phyloP scores from a whole-genome alignment of 2,113 vertebrate species.

The Engraulis encrasicolus region DNA sequence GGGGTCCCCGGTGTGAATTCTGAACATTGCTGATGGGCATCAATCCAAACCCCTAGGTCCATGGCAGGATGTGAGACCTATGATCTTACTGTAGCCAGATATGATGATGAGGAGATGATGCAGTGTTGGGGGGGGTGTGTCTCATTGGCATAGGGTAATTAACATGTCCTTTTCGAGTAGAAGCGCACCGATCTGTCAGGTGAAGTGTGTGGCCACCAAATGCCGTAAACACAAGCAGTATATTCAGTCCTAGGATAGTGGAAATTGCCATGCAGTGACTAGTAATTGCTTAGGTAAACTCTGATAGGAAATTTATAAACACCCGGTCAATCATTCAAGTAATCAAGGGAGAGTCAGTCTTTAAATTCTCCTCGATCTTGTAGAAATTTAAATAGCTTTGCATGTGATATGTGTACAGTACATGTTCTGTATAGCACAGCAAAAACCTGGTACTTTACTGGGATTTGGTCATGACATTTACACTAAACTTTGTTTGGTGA shows the following conservation, averaged over 20 bases:
- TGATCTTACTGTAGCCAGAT: too few relatives aligned
- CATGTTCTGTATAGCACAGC: too few relatives aligned
- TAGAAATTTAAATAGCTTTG: not conserved
- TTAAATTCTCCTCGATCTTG: not conserved
- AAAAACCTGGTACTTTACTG: not conserved
- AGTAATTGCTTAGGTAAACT: not conserved
- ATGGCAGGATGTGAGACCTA: too few relatives aligned
- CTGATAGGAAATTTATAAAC: too few relatives aligned
- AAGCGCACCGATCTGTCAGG: too few relatives aligned
- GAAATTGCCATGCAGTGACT: not conserved
- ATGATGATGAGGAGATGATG: too few relatives aligned
- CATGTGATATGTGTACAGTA: not conserved
- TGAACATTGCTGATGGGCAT: not conserved
- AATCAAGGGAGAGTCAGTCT: too few relatives aligned
- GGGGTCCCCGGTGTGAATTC: not conserved
- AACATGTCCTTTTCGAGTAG: too few relatives aligned
- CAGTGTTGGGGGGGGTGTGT: too few relatives aligned
- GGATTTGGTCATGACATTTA: not conserved
- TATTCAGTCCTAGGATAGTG: not conserved
- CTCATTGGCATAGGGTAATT: too few relatives aligned
- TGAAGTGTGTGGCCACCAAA: not conserved
- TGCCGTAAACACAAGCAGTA: not conserved
- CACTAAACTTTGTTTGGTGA: not conserved
- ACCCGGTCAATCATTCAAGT: too few relatives aligned
- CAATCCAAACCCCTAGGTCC: not conserved